Evolutionary conservation across 2,113 vertebrate genomes (phyloP), one percentile per base, ranked within the genome.

Genomic region (Urocitellus parryii): DNA sequence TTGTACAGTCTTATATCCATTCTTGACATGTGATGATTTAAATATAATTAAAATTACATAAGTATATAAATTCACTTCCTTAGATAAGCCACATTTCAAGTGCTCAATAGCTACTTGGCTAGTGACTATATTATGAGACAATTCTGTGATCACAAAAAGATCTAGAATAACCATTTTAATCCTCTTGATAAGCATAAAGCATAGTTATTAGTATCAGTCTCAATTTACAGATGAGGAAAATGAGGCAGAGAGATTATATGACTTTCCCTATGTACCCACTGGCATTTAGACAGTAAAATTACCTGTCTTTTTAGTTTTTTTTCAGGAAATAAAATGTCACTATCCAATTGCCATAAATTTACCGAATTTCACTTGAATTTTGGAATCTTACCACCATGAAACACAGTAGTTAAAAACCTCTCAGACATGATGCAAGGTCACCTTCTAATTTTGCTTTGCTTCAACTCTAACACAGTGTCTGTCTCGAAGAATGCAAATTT

Each of bases 141-240:
- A 92, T 48, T 86, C 29, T 5, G 29, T 74, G 25, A 93, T 51
- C 68, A 89, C 45, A 58, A 61, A 93, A 91, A 90, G 16, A 51
- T 88, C 74, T 72, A 25, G 1, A 76, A 11, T 70, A 74, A 87
- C n/a, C 39, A 51, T 76, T 85, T 87, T n/a, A 42, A 91, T 74
- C 25, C 5, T 89, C 51, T 79, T 63, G 80, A 39, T 63, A 82
- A 32, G 27, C 2, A 14, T 34, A 86, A 91, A 67, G 25, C 20
- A 86, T 14, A 58, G 6, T 84, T 92, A 73, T 68, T 68, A 63
- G 73, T 32, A 85, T 72, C 25, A 82, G 8, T 20, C 18, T 90
- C 74, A 90, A 81, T 89, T 89, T 80, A 79, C 8, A 80, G 32
- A 73, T 72, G 42, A 93, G 14, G 16, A 51, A 94, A 83, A 51